phyloP scores from a whole-genome alignment of 2,888 invertebrate genomes.

The Lasioglossum leucozonium region DNA sequence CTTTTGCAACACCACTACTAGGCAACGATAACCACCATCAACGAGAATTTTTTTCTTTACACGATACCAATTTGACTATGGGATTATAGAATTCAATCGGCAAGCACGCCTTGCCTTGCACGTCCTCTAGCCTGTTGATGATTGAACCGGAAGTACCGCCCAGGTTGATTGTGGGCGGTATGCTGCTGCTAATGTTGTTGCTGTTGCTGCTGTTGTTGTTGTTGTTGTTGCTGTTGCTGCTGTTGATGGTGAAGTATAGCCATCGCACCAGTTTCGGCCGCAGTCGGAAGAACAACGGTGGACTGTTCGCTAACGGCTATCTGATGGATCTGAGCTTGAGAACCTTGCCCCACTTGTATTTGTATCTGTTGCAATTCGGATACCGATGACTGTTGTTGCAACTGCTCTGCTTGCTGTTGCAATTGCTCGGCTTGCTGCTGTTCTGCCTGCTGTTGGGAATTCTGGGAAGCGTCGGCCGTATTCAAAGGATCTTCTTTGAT shows the following conservation, averaged over 20 bases:
- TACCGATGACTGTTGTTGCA: slow-evolving; percentile 72
- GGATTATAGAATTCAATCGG: slow-evolving; percentile 65
- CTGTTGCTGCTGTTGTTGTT: slow-evolving; percentile 78
- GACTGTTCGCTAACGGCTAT: slow-evolving; percentile 82
- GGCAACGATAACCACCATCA: slow-evolving; percentile 67
- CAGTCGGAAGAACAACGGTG: slow-evolving; percentile 86
- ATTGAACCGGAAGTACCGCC: slow-evolving; percentile 79
- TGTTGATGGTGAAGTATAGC: slow-evolving; percentile 84
- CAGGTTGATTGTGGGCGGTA: slow-evolving; percentile 75
- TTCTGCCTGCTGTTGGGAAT: slow-evolving; percentile 82
- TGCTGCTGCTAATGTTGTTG: slow-evolving; percentile 79
- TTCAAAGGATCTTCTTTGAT: slow-evolving; percentile 88
- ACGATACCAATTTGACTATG: slow-evolving; percentile 68
- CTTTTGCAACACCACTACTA: slow-evolving; percentile 64
- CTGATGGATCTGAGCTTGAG: slow-evolving; percentile 83
- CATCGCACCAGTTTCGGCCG: slow-evolving; percentile 85
- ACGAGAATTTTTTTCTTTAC: slow-evolving; percentile 58
- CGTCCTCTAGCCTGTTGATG: slow-evolving; percentile 75
- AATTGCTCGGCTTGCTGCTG: slow-evolving; percentile 79
- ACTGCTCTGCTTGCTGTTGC: slow-evolving; percentile 73
- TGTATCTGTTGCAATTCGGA: slow-evolving; percentile 73
- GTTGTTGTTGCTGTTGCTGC: slow-evolving; percentile 76
- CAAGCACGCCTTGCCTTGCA: slow-evolving; percentile 69
- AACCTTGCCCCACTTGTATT: slow-evolving; percentile 82
- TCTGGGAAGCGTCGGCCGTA: slow-evolving; percentile 81